Conservation (phyloP, 53 echinoderm and acorn worm species). For the Pentamera pediparva region DNA sequence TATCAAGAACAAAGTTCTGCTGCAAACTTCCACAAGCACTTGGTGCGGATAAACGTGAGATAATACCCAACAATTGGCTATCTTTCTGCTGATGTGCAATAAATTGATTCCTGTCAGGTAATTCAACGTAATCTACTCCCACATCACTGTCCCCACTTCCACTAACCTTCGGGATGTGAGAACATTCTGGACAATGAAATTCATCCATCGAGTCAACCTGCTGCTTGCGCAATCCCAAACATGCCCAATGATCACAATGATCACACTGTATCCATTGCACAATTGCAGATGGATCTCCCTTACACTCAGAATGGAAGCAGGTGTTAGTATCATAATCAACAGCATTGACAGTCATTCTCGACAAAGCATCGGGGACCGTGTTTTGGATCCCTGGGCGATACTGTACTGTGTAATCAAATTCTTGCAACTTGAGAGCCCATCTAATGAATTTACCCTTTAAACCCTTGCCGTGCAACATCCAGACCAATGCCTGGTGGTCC, state of each 20-base stretch:
- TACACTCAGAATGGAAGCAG: constrained; percentile 20
- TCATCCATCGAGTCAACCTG: background rate
- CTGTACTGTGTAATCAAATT: constrained; percentile 16
- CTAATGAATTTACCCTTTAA: constrained; percentile 28
- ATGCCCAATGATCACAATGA: constrained; percentile 38
- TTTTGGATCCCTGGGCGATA: constrained; percentile 38
- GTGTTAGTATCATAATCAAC: constrained; percentile 1
- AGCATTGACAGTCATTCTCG: background rate
- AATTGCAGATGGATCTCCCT: constrained; percentile 7
- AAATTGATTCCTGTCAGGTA: background rate
- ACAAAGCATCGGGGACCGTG: constrained; percentile 11
- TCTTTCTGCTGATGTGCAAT: background rate
- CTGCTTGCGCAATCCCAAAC: background rate
- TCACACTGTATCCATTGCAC: constrained; percentile 43
- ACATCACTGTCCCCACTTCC: background rate
- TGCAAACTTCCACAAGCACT: background rate
- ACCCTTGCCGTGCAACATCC: constrained; percentile 16
- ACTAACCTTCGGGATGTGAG: background rate
- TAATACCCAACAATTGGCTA: background rate
- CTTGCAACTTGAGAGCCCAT: constrained; percentile 4
- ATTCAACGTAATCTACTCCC: background rate
- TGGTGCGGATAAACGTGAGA: background rate
- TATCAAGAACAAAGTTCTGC: constrained; percentile 9
- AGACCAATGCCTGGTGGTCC: constrained; percentile 42
- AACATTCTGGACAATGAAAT: background rate